A percentile compares a stretch with the other conserved stretches of the same genome.
Evolutionary conservation across 2,113 vertebrate species (phyloP).

Genomic region (Protomyctophum bolini): DNA sequence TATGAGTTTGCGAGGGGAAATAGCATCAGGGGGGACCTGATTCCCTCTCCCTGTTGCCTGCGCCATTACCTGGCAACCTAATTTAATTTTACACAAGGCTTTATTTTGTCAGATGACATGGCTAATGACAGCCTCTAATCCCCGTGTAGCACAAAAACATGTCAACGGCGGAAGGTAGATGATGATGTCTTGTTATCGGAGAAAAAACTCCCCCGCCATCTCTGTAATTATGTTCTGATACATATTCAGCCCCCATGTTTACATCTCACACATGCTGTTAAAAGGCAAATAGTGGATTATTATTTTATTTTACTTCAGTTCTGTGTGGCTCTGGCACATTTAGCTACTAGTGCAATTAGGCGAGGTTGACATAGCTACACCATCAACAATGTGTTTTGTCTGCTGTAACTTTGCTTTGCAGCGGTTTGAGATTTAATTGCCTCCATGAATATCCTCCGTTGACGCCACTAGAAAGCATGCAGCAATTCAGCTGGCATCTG

Average conservation of each 20-base stretch:
- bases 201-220: slow-evolving; percentile 38
- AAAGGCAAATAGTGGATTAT: slow-evolving; percentile 6
- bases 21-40: slow-evolving; percentile 9
- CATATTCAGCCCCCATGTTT: not conserved
- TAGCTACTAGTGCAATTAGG: slow-evolving; percentile 9
- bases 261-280: slow-evolving; percentile 12
- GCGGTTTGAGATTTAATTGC: slow-evolving; percentile 6
- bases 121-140: slow-evolving; percentile 44
- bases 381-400: slow-evolving; percentile 3
- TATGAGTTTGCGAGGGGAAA: slow-evolving; percentile 38
- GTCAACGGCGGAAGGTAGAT: slow-evolving; percentile 50
- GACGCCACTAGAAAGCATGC: not conserved
- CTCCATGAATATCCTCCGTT: slow-evolving; percentile 7
- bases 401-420: not conserved
- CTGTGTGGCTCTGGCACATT: slow-evolving; percentile 13
- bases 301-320: not conserved
- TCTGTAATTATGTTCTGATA: slow-evolving; percentile 46
- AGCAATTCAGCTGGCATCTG: not conserved
- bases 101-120: slow-evolving; percentile 56
- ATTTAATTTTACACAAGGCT: slow-evolving; percentile 47
- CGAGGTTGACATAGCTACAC: not conserved
- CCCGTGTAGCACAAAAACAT: slow-evolving; percentile 50
- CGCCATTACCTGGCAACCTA: slow-evolving; percentile 33
- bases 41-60: slow-evolving; percentile 19
- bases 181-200: slow-evolving; percentile 60